Evolutionary conservation across 2,797 vertebrate species (phyloP).

Genomic region (Sylvia borin): DNA sequence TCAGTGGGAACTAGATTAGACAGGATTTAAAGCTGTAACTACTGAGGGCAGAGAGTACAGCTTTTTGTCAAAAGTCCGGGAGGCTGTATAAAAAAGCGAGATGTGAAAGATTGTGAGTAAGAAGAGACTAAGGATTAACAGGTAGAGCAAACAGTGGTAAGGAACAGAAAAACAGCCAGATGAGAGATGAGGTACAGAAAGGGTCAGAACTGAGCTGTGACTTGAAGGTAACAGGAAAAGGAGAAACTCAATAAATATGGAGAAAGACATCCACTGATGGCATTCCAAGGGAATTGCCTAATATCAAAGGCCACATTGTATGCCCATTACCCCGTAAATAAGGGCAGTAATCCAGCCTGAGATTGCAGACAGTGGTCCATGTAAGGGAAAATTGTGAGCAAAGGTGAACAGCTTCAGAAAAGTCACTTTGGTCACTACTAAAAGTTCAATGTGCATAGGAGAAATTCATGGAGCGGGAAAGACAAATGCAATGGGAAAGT

Average conservation of each 20-base stretch:
- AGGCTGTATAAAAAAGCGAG: background rate
- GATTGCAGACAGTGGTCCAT: background rate
- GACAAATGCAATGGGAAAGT: background rate
- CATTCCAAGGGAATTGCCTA: background rate
- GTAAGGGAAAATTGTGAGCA: background rate
- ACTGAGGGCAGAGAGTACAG: background rate
- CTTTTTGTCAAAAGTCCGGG: background rate
- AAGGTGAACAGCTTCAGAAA: background rate
- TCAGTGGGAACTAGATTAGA: slow-evolving; percentile 17
- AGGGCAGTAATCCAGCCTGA: background rate
- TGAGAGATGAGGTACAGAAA: background rate
- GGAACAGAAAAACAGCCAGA: background rate
- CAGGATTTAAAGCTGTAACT: background rate
- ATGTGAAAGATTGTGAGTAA: background rate
- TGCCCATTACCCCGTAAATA: background rate
- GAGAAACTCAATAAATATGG: background rate
- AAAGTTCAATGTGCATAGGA: background rate
- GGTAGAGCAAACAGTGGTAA: background rate
- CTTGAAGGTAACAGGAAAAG: background rate
- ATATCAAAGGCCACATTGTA: background rate
- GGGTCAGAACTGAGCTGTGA: background rate
- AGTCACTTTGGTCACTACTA: background rate
- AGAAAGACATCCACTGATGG: background rate
- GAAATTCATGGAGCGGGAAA: background rate
- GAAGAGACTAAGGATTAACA: background rate